Evolutionary conservation across 2,888 invertebrate species (phyloP).

Genomic region (Sussaba pulchella): DNA sequence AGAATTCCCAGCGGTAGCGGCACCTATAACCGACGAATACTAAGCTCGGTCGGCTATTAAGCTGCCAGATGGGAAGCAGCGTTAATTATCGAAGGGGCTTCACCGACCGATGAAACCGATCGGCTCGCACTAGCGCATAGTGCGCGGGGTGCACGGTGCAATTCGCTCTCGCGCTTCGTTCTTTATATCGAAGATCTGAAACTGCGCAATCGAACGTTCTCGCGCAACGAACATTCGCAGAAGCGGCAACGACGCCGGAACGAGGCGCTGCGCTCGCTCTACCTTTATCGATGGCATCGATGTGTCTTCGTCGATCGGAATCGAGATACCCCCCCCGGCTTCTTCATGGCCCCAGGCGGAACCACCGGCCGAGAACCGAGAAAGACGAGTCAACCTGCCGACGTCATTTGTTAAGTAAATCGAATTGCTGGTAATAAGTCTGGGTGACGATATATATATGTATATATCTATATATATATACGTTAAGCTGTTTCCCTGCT

Average conservation of each 20-base stretch:
- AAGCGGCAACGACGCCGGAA: slow-evolving; percentile 16
- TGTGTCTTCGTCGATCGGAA: slow-evolving; percentile 43
- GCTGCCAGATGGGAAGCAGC: slow-evolving; percentile 70
- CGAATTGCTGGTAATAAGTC: slow-evolving; percentile 60
- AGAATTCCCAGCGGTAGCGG: slow-evolving; percentile 60
- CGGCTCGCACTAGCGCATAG: slow-evolving; percentile 40
- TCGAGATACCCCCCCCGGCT: slow-evolving; percentile 35
- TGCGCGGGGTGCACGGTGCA: no score
- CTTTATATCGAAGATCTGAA: slow-evolving; percentile 53
- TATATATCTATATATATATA: background rate
- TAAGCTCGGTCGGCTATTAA: slow-evolving; percentile 66
- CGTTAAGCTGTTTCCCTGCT: slow-evolving; percentile 17
- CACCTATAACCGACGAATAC: slow-evolving; percentile 57
- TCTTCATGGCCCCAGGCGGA: background rate
- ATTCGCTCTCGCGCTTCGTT: slow-evolving; percentile 50
- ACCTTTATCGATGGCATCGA: slow-evolving; percentile 51
- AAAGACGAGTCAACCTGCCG: slow-evolving; percentile 48
- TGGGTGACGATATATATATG: slow-evolving; percentile 9
- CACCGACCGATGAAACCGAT: slow-evolving; percentile 67
- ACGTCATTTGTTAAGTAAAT: slow-evolving; percentile 58
- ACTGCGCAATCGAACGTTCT: slow-evolving; percentile 36
- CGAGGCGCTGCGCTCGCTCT: slow-evolving; percentile 35
- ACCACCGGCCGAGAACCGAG: slow-evolving; percentile 33
- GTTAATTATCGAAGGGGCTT: slow-evolving; percentile 71
- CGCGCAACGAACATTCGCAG: slow-evolving; percentile 21